Evolutionary conservation across 2,113 vertebrate genomes (phyloP).

Genomic region (Bolborhynchus lineola): DNA sequence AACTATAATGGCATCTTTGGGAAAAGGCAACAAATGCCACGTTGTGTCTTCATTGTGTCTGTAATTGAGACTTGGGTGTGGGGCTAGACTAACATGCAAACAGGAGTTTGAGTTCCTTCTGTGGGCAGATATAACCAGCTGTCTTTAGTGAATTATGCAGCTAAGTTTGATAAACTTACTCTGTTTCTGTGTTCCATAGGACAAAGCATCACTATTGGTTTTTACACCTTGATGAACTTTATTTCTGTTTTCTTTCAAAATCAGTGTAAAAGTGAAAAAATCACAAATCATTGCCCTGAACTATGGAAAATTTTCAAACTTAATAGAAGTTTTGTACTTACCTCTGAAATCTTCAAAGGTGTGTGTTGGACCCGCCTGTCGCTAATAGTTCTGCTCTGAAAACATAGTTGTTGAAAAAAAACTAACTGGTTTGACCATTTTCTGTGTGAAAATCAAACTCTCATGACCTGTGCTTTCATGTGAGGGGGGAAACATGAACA

Average conservation of each 20-base stretch:
- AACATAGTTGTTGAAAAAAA: neutral
- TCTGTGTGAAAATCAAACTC: neutral
- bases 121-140: neutral
- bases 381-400: neutral
- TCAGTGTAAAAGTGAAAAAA: neutral
- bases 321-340: neutral
- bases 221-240: conserved; percentile 34
- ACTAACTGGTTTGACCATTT: neutral
- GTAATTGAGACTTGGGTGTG: neutral
- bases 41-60: neutral
- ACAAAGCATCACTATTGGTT: conserved; percentile 31
- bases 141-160: neutral
- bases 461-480: neutral
- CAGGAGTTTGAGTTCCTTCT: neutral
- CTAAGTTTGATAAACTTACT: neutral
- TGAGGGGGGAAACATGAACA: neutral
- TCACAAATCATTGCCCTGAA: neutral
- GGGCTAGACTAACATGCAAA: neutral
- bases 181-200: neutral
- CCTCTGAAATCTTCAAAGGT: neutral
- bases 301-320: neutral
- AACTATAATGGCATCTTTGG: neutral
- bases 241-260: conserved; percentile 6
- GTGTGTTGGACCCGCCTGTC: neutral
- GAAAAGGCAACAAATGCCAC: neutral